Evolutionary conservation across 2,797 vertebrate species (phyloP).

Genomic region (Syngnathus acus): DNA sequence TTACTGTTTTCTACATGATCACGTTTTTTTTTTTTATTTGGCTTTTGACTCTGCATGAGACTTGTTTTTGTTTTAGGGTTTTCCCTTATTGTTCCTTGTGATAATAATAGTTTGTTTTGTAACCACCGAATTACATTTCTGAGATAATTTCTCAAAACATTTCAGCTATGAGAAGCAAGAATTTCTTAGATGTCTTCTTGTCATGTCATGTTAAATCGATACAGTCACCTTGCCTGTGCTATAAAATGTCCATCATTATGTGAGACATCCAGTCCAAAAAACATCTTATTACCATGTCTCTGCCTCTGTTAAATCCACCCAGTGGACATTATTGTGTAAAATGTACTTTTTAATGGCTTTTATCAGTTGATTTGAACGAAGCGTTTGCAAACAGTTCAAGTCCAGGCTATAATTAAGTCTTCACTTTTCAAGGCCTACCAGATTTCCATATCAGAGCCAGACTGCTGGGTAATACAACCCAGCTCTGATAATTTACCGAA

Average conservation of each 20-base stretch:
- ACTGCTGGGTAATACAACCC: slow-evolving; percentile 36
- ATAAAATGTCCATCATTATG: neutral
- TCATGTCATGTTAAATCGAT: neutral
- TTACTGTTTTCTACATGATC: too few species aligned
- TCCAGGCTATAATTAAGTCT: neutral
- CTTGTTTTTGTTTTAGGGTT: too few species aligned
- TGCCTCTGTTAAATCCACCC: neutral
- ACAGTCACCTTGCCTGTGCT: neutral
- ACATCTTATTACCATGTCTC: neutral
- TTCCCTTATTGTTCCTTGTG: neutral
- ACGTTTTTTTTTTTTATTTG: too few species aligned
- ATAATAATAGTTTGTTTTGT: neutral
- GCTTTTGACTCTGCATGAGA: too few species aligned
- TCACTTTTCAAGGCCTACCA: slow-evolving; percentile 7
- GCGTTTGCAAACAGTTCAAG: neutral
- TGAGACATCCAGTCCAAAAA: neutral
- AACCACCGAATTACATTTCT: neutral
- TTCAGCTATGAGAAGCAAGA: neutral
- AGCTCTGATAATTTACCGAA: slow-evolving; percentile 39
- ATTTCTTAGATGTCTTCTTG: neutral
- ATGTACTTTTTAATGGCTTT: too few species aligned
- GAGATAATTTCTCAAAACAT: neutral
- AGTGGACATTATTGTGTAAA: neutral
- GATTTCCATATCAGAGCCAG: slow-evolving; percentile 6
- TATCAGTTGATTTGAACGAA: neutral